Evolutionary conservation across 2,113 vertebrate genomes (phyloP), one percentile per base, ranked within the genome.

Genomic region (Numida meleagris): DNA sequence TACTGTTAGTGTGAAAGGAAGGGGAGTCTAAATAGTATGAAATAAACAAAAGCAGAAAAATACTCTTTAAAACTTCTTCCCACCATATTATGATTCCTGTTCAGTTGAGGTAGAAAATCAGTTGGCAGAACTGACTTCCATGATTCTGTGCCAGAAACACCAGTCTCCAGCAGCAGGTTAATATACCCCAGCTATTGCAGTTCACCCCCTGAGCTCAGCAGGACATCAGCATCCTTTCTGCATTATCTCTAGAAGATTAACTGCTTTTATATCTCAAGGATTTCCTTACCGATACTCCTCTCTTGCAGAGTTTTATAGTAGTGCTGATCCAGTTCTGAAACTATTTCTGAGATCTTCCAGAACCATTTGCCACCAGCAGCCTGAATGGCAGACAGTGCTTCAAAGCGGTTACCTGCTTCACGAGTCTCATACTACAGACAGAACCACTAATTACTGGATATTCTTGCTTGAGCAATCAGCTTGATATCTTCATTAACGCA

Each of bases 391-490:
- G 72, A 31, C 87, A 80, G 78, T 7, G 70, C 75, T 82, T 82
- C 78, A 62, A 27, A 89, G 24, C 29, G 59, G 75, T 94, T 95
- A 91, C 91, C 93, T 94, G 79, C 89, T 88, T 95, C 57, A 0
- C 48, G 93, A 88, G 90, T 72, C 80, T 81, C 82, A 67, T 74
- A 95, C 51, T 57, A 91, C 82, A 86, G 82, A 38, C 76, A 36
- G 68, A 77, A 86, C 82, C 88, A 85, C 82, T 96, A 93, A 93
- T 94, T 94, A 91, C 78, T 20, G 14, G 75, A 83, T 93, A 70
- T 85, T 94, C 84, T 89, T 94, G 87, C 82, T 78, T 94, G 79
- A 94, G 88, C 89, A 91, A 94, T 88, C 87, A 78, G 85, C 76
- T 74, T 55, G 79, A 93, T 94, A 80, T 40, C 23, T 76, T 87